phyloP scores from a whole-genome alignment of 2,797 vertebrate species.

The Sebastes jordani region DNA sequence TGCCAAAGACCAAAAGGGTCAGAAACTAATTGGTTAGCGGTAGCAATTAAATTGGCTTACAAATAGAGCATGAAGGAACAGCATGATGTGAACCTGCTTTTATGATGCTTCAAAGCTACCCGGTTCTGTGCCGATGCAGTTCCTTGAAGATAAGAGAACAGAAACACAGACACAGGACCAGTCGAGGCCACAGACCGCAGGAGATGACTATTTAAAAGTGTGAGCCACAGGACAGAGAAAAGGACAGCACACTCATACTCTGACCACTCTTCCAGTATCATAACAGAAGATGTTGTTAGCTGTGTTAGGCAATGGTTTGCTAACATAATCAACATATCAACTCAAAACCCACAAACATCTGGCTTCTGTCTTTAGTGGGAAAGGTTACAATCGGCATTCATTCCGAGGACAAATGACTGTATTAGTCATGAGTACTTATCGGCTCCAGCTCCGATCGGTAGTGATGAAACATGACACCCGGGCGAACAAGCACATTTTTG shows the following conservation, averaged over 20 bases:
- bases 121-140: conserved; percentile 24
- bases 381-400: too few relatives aligned
- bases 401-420: too few relatives aligned
- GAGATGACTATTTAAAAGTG: conserved; percentile 16
- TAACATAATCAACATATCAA: background rate
- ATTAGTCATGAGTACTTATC: too few relatives aligned
- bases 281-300: background rate
- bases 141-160: conserved; percentile 64
- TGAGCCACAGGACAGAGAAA: background rate
- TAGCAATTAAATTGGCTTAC: conserved; percentile 35
- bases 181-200: background rate
- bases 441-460: too few relatives aligned
- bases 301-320: background rate
- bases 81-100: conserved; percentile 21
- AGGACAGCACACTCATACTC: background rate
- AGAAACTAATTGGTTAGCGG: background rate
- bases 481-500: rapidly evolving
- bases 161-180: conserved; percentile 36
- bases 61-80: conserved; percentile 14
- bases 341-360: too few relatives aligned
- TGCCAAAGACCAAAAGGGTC: background rate
- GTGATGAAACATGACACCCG: too few relatives aligned
- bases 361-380: too few relatives aligned
- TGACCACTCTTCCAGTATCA: background rate
- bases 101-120: conserved; percentile 50